A percentile compares a stretch with the other conserved stretches of the same genome.
phyloP scores from a whole-genome alignment of 2,113 vertebrate species.

The Aleadryas rufinucha region DNA sequence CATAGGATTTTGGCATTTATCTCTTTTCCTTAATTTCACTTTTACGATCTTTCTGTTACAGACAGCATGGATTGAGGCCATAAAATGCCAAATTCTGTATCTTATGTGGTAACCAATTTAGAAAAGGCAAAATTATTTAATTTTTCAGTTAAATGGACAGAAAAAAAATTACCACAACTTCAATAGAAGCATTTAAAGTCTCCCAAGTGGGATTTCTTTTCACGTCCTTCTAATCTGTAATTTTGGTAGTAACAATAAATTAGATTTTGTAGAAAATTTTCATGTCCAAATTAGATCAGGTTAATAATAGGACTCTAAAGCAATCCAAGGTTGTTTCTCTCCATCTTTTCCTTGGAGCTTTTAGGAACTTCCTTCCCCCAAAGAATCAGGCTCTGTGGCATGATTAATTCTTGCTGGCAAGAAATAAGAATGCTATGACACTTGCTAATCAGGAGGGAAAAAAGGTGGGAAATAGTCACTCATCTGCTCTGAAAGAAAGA shows the following conservation, averaged over 20 bases:
- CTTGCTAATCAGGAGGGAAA: background rate
- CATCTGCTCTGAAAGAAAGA: background rate
- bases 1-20: slow-evolving; percentile 46
- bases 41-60: slow-evolving; percentile 70
- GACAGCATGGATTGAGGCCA: slow-evolving; percentile 21
- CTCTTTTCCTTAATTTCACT: slow-evolving; percentile 61
- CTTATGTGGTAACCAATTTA: slow-evolving; percentile 5
- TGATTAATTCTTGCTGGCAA: slow-evolving; percentile 27
- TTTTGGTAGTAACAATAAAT: slow-evolving; percentile 28
- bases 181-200: slow-evolving; percentile 30
- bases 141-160: slow-evolving; percentile 56
- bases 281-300: slow-evolving; percentile 22
- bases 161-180: slow-evolving; percentile 49
- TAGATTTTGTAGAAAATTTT: slow-evolving; percentile 25
- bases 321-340: background rate
- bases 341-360: background rate
- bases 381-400: background rate
- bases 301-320: slow-evolving; percentile 16
- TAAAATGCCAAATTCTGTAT: slow-evolving; percentile 50
- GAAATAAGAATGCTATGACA: slow-evolving; percentile 26
- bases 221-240: slow-evolving; percentile 14
- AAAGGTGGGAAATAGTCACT: slow-evolving; percentile 18
- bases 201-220: slow-evolving; percentile 13
- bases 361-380: background rate
- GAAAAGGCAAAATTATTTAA: slow-evolving; percentile 64